Conservation (phyloP, 2,888 invertebrate genomes). For the Tenthredo mesomela region DNA sequence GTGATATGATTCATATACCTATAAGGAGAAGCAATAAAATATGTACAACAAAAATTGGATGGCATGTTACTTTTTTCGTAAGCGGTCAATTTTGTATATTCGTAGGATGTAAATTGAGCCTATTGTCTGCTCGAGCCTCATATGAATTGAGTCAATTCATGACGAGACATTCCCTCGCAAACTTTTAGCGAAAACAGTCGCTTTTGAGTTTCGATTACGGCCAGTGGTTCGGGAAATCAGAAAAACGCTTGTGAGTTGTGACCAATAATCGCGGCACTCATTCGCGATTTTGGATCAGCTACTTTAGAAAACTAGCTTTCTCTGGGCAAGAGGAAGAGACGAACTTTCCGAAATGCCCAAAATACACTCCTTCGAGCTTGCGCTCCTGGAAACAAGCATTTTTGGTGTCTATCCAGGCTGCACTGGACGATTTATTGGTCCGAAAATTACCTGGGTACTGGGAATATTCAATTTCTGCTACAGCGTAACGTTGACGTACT, state of each 20-base stretch:
- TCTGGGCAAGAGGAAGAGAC: neutral
- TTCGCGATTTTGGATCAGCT: neutral
- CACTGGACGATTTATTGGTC: neutral
- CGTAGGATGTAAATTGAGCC: neutral
- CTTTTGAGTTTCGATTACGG: too few species aligned
- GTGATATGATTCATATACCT: neutral
- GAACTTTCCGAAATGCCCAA: neutral
- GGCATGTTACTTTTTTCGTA: neutral
- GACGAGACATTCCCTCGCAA: neutral
- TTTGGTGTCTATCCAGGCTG: constrained; percentile 24
- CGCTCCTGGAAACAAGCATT: neutral
- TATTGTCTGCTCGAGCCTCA: neutral
- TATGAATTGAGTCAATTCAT: neutral
- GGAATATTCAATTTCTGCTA: neutral
- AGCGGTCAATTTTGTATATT: neutral
- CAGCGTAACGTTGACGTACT: neutral
- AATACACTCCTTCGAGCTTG: constrained; percentile 12
- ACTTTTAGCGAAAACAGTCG: neutral
- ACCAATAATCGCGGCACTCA: neutral
- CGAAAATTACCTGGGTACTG: neutral
- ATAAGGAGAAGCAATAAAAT: neutral
- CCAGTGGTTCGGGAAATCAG: too few species aligned
- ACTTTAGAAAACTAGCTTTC: neutral
- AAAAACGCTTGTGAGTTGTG: too few species aligned
- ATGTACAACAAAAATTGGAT: neutral